These are phyloP conservation scores for Rutpela maculata DNA, from an alignment of 2,888 invertebrate genomes.

Conservation along the genomic window DNA sequence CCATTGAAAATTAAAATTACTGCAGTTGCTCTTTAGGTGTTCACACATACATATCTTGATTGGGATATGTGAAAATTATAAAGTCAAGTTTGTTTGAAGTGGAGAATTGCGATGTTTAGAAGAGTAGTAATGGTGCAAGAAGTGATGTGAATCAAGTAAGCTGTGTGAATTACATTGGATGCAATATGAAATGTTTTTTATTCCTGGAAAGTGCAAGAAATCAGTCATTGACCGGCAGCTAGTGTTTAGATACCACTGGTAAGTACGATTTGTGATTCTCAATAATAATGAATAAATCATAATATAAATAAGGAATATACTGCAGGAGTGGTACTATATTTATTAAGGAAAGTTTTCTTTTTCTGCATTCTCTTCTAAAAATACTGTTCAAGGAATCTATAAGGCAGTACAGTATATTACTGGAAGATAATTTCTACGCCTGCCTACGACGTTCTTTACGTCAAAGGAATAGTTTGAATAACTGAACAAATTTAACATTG, in stretches of 20 bases:
- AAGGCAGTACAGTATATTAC: no score
- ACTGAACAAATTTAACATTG: no score
- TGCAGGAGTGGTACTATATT: no score
- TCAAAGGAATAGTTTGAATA: no score
- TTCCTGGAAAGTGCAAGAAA: neutral
- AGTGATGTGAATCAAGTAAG: neutral
- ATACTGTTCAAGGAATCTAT: no score
- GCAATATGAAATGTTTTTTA: neutral
- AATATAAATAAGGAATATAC: no score
- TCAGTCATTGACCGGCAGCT: neutral
- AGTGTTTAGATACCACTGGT: neutral
- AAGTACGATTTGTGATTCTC: neutral
- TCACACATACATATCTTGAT: constrained; percentile 68
- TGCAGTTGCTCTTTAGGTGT: constrained; percentile 70
- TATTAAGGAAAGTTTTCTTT: no score
- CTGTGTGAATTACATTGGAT: no score
- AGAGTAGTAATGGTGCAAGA: neutral
- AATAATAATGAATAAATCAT: no score
- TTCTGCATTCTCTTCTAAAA: no score
- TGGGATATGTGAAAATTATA: constrained; percentile 36
- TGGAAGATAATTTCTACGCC: no score
- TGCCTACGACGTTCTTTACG: no score
- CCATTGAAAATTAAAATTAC: constrained; percentile 68
- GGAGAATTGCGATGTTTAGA: neutral
- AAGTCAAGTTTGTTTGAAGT: constrained; percentile 31